Base-by-base conservation (phyloP, 2,797 vertebrate species). In the Gallinago solitaria region DNA sequence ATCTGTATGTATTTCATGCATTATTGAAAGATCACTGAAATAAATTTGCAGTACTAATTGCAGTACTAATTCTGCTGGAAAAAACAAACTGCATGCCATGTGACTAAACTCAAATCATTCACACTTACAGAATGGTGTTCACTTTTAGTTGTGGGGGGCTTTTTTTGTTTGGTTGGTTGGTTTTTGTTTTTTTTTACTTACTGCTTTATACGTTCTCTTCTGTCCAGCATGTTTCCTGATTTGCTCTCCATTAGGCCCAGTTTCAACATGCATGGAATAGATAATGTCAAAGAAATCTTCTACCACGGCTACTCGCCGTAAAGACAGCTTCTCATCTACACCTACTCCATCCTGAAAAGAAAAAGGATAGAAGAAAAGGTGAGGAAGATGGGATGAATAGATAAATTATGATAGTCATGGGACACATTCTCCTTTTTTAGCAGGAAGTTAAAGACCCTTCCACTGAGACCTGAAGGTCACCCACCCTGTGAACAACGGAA, bases 251-350 rank as follows among this genome's bases (percentile, higher is more conserved):
- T 98, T 98, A 65, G 98, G 98, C 74, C 98, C 98, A 39, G 98
- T 98, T 97, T 98, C 98, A 92, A 98, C 98, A 89, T 98, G 98
- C 98, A 98, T 98, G 79, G 98, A 98, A 97, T 98, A 98, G 96
- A 98, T 98, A 91, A 98, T 98, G 93, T 98, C 98, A 96, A 98
- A 98, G 96, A 98, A 98, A 96, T 98, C 98, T 97, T 98, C 98
- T 37, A 98, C 98, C 9, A 98, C 98, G 12, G 98, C 98, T 73
- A 98, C 98, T 60, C 98, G 96, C 75, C 98, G 98, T 96, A 98
- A 97, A 53, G 98, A 98, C 47, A 98, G 93, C 94, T 98, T 98
- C 96, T 98, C 98, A 80, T 98, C 98, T 85, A 98, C 98, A 65
- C 98, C 98, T 53, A 98, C 96, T 50, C 98, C 98, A 97, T 98